Evolutionary conservation across 2,797 vertebrate species (phyloP).

Genomic region (Pangasius macronema): DNA sequence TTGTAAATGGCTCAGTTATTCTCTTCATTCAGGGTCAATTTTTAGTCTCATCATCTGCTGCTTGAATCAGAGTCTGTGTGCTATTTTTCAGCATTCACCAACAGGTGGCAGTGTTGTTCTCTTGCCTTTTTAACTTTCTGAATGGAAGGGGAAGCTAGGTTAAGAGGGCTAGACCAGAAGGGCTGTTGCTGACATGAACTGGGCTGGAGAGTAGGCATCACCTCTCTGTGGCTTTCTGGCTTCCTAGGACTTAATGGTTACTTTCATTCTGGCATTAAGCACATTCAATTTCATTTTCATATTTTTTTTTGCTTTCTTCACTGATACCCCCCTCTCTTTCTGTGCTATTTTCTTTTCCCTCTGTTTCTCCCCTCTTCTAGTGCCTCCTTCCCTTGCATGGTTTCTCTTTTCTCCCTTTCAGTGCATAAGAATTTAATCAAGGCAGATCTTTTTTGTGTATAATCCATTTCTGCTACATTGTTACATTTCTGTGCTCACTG

Average conservation of each 20-base stretch:
- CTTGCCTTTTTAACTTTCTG: background rate
- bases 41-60: background rate
- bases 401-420: background rate
- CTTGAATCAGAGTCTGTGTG: background rate
- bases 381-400: background rate
- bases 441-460: background rate
- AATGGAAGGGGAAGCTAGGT: background rate
- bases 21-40: background rate
- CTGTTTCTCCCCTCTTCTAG: background rate
- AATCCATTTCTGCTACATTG: background rate
- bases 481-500: background rate
- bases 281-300: background rate
- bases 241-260: background rate
- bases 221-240: background rate
- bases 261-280: background rate
- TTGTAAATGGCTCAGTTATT: background rate
- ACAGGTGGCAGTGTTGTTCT: slow-evolving; percentile 22
- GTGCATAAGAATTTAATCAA: background rate
- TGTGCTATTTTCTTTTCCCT: background rate
- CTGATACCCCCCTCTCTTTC: background rate
- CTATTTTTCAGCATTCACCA: background rate
- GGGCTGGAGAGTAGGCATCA: background rate
- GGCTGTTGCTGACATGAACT: background rate
- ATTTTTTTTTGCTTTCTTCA: background rate
- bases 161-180: background rate